These are phyloP conservation scores for Paedocypris sp. DNA, from an alignment of 2,113 vertebrate species.

Conservation along the genomic window DNA sequence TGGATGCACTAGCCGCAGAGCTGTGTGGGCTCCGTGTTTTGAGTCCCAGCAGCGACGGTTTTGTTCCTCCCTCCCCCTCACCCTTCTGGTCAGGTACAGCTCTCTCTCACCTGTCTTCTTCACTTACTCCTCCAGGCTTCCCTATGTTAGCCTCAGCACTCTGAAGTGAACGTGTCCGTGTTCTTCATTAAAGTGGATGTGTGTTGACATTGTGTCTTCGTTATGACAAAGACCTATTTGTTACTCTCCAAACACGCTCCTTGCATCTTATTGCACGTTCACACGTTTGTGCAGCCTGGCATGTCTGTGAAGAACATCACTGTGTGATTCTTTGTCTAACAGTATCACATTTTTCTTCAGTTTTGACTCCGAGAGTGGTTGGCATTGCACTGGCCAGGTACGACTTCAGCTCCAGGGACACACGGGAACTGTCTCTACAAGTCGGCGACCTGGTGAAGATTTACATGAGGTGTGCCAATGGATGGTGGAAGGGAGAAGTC, in stretches of 20 bases:
- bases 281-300: neutral
- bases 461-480: constrained; percentile 79
- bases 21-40: constrained; percentile 81
- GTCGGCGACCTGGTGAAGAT: constrained; percentile 86
- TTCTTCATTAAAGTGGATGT: neutral
- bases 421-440: constrained; percentile 73
- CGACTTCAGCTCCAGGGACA: constrained; percentile 84
- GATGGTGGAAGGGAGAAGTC: constrained; percentile 90
- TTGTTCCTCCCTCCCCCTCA: constrained; percentile 86
- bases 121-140: constrained; percentile 38
- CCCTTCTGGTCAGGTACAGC: constrained; percentile 93
- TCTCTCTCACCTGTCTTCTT: constrained; percentile 65
- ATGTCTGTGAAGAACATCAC: neutral
- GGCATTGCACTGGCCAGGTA: constrained; percentile 83
- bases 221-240: neutral
- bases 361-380: constrained; percentile 75
- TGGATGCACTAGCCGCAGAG: constrained; percentile 69
- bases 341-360: constrained; percentile 41
- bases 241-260: neutral
- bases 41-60: constrained; percentile 82
- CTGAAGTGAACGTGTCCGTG: neutral
- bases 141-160: neutral
- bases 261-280: neutral
- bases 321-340: neutral
- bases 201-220: neutral